Percentiles rank a stretch among this genome's conserved stretches.
These are phyloP conservation scores for Acrocephalus kingi DNA, from an alignment of 2,113 vertebrate genomes.

Conservation along the genomic window DNA sequence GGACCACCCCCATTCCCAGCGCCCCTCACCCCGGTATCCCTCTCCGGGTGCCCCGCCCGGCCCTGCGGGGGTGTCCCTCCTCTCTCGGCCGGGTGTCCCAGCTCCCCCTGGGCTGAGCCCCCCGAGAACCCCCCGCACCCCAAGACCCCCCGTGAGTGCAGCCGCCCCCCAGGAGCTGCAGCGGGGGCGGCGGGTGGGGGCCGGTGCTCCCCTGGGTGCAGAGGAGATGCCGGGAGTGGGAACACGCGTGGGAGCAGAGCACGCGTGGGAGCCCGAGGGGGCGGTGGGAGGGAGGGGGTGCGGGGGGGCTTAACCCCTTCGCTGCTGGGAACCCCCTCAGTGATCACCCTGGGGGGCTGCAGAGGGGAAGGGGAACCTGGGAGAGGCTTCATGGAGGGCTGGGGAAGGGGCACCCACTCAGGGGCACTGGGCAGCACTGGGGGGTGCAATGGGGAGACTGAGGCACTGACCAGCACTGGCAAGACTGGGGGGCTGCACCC, in stretches of 20 bases:
- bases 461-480: background rate
- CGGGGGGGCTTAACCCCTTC: background rate
- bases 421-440: background rate
- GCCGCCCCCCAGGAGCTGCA: background rate
- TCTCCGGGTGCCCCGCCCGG: no score
- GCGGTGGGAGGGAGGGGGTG: background rate
- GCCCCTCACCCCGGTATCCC: no score
- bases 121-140: background rate
- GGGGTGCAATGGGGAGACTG: background rate
- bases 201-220: background rate
- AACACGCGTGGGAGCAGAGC: constrained; percentile 2
- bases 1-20: background rate
- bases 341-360: background rate
- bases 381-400: background rate
- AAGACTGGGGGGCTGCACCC: background rate
- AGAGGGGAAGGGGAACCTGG: background rate
- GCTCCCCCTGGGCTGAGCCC: background rate
- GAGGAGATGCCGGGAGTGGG: background rate
- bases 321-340: background rate
- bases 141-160: background rate
- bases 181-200: background rate
- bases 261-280: background rate
- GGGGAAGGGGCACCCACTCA: background rate
- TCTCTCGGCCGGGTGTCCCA: no score
- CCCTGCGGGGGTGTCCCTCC: background rate